These are phyloP conservation scores for Microtus oregoni DNA, from an alignment of 2,113 vertebrate species.

Conservation along the genomic window DNA sequence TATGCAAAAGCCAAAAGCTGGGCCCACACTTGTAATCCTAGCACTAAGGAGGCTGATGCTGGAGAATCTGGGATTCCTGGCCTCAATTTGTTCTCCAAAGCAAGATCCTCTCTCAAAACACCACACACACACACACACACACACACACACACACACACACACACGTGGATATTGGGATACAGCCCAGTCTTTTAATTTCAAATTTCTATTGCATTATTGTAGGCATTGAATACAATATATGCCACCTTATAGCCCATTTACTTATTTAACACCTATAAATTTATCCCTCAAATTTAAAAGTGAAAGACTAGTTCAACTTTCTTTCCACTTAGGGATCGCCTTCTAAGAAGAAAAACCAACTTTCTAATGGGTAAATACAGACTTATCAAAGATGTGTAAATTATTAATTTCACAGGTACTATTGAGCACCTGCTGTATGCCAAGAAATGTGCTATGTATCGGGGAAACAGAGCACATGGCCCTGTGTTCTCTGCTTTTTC, in stretches of 20 bases:
- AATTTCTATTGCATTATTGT: background rate
- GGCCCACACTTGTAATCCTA: background rate
- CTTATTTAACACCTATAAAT: background rate
- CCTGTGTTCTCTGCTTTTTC: background rate
- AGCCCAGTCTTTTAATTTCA: background rate
- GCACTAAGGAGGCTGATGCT: background rate
- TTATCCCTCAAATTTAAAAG: background rate
- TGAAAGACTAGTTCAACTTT: conserved; percentile 50
- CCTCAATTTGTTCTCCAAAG: background rate
- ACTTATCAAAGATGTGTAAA: background rate
- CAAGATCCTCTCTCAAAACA: background rate
- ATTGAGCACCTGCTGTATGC: background rate
- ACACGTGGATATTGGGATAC: background rate
- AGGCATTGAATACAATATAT: background rate
- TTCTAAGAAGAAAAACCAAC: background rate
- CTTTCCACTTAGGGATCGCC: background rate
- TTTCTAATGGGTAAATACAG: background rate
- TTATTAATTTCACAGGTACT: background rate
- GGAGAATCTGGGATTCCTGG: background rate
- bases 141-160: background rate
- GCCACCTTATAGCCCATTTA: background rate
- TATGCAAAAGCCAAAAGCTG: background rate
- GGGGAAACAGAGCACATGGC: background rate
- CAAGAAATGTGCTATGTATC: background rate
- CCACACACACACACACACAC: background rate